phyloP scores from a whole-genome alignment of 2,888 invertebrate genomes.

The Leistus spinibarbis region DNA sequence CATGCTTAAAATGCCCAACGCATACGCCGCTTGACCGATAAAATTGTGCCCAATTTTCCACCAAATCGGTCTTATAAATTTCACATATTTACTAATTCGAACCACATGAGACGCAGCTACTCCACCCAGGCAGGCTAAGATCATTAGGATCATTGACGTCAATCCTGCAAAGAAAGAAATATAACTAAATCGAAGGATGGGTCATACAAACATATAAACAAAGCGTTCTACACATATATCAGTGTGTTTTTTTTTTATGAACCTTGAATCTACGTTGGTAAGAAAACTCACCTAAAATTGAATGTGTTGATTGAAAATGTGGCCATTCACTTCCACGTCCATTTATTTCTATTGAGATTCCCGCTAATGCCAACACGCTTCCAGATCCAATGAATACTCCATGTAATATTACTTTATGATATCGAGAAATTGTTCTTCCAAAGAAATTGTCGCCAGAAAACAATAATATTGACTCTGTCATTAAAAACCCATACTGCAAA shows the following conservation, averaged over 20 bases:
- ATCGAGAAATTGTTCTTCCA: slow-evolving; percentile 43
- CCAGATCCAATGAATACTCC: slow-evolving; percentile 45
- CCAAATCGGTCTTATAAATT: slow-evolving; percentile 44
- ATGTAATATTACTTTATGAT: slow-evolving; percentile 46
- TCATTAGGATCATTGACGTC: slow-evolving; percentile 49
- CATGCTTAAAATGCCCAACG: slow-evolving; percentile 50
- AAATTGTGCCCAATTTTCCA: slow-evolving; percentile 51
- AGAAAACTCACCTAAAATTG: slow-evolving; percentile 26
- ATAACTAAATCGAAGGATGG: not conserved
- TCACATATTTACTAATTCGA: slow-evolving; percentile 44
- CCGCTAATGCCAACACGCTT: slow-evolving; percentile 45
- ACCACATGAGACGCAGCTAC: slow-evolving; percentile 47
- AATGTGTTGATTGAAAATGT: slow-evolving; percentile 49
- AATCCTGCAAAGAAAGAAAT: slow-evolving; percentile 47
- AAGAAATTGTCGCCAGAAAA: slow-evolving; percentile 46
- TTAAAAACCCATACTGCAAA: slow-evolving; percentile 48
- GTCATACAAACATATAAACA: not conserved
- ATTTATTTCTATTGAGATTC: slow-evolving; percentile 48
- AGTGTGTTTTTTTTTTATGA: not conserved
- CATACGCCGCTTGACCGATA: slow-evolving; percentile 50
- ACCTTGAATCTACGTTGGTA: not conserved
- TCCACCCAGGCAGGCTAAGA: slow-evolving; percentile 47
- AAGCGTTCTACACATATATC: not conserved
- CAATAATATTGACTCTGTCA: slow-evolving; percentile 48
- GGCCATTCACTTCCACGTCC: slow-evolving; percentile 40